Percentiles rank a stretch among this genome's conserved stretches.
Evolutionary conservation across 2,113 vertebrate species (phyloP).

Genomic region (Rousettus leschenaultii): DNA sequence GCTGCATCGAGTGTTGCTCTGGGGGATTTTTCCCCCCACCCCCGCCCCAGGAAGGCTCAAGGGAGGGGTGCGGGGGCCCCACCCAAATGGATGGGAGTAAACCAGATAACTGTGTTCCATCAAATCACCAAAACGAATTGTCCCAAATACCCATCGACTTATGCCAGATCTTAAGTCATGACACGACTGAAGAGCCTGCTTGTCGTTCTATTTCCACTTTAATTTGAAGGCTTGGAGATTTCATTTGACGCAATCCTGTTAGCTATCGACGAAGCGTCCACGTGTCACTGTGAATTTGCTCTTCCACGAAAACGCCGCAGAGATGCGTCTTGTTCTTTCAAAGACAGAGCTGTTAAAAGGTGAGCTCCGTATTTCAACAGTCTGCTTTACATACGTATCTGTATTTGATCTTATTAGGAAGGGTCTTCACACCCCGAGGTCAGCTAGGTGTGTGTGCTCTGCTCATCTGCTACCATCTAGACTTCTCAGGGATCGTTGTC

Average conservation of each 20-base stretch:
- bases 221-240: background rate
- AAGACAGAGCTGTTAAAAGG: background rate
- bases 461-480: background rate
- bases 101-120: background rate
- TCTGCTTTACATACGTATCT: background rate
- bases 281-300: background rate
- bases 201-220: background rate
- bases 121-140: background rate
- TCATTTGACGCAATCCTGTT: background rate
- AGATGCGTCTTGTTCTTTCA: background rate
- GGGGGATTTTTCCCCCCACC: background rate
- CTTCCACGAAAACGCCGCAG: background rate
- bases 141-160: background rate
- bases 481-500: background rate
- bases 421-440: background rate
- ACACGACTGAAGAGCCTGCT: background rate
- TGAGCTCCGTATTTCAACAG: background rate
- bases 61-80: background rate
- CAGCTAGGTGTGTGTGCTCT: background rate
- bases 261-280: background rate
- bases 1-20: background rate
- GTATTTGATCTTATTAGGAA: background rate
- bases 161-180: background rate
- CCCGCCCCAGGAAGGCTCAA: background rate
- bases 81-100: no score